phyloP scores from a whole-genome alignment of 2,797 vertebrate genomes.

The Girardinus metallicus region DNA sequence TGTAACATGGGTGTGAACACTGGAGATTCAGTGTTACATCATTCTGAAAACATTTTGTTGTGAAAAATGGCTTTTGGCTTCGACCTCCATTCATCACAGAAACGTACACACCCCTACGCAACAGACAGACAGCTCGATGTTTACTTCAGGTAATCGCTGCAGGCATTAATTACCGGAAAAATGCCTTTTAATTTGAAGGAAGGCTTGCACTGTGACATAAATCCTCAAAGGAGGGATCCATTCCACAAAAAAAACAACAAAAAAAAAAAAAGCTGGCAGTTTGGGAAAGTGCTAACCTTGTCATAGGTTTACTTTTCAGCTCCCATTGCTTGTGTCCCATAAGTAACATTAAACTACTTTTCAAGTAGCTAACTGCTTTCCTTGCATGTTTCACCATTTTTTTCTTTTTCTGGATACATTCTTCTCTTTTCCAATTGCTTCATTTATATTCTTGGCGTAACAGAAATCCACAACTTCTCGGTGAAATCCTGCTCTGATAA shows the following conservation, averaged over 20 bases:
- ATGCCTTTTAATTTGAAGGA: background rate
- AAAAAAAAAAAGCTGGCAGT: background rate
- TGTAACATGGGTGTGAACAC: background rate
- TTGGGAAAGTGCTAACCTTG: background rate
- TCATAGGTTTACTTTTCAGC: background rate
- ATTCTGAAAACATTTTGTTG: background rate
- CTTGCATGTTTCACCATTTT: background rate
- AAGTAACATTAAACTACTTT: background rate
- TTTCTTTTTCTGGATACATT: background rate
- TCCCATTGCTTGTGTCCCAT: constrained; percentile 8
- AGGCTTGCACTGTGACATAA: background rate
- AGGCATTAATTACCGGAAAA: background rate
- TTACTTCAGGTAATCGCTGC: background rate
- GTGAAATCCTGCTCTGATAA: constrained; percentile 41
- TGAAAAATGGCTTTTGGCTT: background rate
- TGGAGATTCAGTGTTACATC: background rate
- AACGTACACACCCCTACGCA: background rate
- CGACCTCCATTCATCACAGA: background rate
- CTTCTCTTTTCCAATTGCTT: constrained; percentile 1
- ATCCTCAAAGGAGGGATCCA: background rate
- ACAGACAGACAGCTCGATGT: background rate
- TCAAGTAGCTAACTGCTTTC: background rate
- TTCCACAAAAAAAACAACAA: background rate
- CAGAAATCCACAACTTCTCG: constrained; percentile 16
- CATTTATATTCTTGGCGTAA: constrained; percentile 10